phyloP scores from a whole-genome alignment of 2,888 invertebrate genomes.

The Drosophila fungiperda region DNA sequence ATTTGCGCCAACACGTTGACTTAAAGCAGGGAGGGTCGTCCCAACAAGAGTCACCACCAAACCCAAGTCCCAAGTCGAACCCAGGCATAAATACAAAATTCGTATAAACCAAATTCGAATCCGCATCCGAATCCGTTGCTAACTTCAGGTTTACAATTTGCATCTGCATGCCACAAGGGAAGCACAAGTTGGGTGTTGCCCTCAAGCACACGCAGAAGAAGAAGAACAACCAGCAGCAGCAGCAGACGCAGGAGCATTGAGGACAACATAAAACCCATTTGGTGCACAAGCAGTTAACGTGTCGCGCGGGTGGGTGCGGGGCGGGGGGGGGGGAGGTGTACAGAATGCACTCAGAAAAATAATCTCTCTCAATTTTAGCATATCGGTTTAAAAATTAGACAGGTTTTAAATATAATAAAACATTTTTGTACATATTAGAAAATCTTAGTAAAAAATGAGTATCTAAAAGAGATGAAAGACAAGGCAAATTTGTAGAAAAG shows the following conservation, averaged over 20 bases:
- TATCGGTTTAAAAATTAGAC: background rate
- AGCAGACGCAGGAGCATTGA: background rate
- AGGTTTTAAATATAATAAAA: background rate
- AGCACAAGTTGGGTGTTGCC: slow-evolving; percentile 10
- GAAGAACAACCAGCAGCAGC: background rate
- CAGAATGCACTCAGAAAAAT: background rate
- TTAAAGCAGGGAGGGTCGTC: slow-evolving; percentile 38
- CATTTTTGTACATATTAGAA: background rate
- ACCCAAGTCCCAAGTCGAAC: slow-evolving; percentile 13
- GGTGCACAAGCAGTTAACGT: slow-evolving; percentile 70
- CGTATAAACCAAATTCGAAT: slow-evolving; percentile 34
- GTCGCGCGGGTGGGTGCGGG: slow-evolving; percentile 9
- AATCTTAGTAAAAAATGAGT: no score
- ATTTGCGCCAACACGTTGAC: slow-evolving; percentile 68
- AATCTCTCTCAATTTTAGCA: background rate
- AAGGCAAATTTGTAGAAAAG: no score
- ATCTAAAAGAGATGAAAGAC: no score
- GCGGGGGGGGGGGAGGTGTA: background rate
- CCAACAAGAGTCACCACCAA: slow-evolving; percentile 11
- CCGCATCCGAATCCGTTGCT: background rate
- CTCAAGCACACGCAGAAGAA: slow-evolving; percentile 3
- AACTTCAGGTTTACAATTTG: slow-evolving; percentile 63
- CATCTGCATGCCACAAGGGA: slow-evolving; percentile 60
- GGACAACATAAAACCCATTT: slow-evolving; percentile 72
- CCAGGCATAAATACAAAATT: slow-evolving; percentile 1